These are phyloP conservation scores for Azemiops feae DNA, from an alignment of 2,113 vertebrate genomes.

Conservation along the genomic window DNA sequence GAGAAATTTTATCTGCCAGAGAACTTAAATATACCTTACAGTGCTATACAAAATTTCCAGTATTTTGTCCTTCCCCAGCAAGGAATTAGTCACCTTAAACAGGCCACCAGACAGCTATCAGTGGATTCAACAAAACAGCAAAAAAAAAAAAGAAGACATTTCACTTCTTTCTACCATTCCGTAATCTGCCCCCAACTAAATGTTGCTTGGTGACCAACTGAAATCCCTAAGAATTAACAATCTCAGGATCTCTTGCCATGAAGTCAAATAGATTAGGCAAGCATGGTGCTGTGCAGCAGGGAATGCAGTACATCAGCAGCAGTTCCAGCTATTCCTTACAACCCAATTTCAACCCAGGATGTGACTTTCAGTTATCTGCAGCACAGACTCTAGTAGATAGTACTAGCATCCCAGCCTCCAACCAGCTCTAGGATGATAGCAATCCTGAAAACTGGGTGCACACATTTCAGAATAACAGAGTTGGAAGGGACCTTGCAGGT, in stretches of 20 bases:
- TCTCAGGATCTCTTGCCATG: not conserved
- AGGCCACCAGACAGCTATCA: not conserved
- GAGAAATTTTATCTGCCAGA: not conserved
- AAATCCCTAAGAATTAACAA: not conserved
- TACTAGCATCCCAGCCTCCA: not conserved
- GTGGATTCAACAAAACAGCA: not conserved
- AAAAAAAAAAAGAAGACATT: not conserved
- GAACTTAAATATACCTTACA: not conserved
- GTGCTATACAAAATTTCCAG: not conserved
- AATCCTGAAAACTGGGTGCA: not conserved
- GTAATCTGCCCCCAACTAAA: not conserved
- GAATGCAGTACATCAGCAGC: not conserved
- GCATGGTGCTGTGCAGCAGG: not conserved
- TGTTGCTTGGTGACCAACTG: not conserved
- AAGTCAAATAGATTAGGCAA: not conserved
- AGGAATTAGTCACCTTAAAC: not conserved
- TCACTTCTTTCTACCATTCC: not conserved
- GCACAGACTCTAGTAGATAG: not conserved
- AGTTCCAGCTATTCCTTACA: not conserved
- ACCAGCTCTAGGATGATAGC: not conserved
- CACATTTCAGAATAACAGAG: not conserved
- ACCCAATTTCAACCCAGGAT: not conserved
- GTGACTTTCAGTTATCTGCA: not conserved
- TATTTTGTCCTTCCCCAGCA: not conserved
- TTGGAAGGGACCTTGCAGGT: too few relatives aligned